These are phyloP conservation scores for Drosophila asahinai DNA, from an alignment of 1,140 invertebrate genomes.

Conservation along the genomic window DNA sequence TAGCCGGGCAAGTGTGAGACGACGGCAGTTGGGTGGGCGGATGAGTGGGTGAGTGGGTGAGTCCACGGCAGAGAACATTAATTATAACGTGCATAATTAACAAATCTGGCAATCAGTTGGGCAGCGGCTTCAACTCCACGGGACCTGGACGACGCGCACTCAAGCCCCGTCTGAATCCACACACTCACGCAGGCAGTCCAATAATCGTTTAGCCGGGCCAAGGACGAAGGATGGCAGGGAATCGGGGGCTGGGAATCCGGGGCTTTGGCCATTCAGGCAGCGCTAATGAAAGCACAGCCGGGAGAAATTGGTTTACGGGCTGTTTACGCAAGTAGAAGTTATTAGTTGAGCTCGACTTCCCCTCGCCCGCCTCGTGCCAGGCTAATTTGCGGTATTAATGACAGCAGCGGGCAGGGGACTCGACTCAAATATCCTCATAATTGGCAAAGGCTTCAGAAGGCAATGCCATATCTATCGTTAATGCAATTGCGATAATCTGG, in stretches of 20 bases:
- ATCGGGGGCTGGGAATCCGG: not conserved
- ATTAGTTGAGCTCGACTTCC: constrained; percentile 54
- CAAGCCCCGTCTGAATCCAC: constrained; percentile 7
- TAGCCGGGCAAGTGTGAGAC: constrained; percentile 37
- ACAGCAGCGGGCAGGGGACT: constrained; percentile 32
- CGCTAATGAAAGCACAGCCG: constrained; percentile 73
- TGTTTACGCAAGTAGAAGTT: constrained; percentile 78
- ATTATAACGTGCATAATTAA: constrained; percentile 80
- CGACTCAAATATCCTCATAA: constrained; percentile 62
- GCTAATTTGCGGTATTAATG: constrained; percentile 78
- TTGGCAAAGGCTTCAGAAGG: constrained; percentile 52
- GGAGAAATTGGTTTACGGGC: constrained; percentile 56
- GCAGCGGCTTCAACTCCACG: constrained; percentile 46
- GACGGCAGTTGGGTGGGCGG: not conserved
- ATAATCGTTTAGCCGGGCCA: constrained; percentile 56
- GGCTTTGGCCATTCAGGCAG: constrained; percentile 57
- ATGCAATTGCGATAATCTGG: constrained; percentile 30
- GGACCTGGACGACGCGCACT: constrained; percentile 1
- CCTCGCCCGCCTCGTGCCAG: constrained; percentile 8
- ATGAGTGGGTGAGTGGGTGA: not conserved
- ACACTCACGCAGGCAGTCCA: constrained; percentile 19
- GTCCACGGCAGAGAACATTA: constrained; percentile 52
- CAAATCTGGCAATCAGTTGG: constrained; percentile 68
- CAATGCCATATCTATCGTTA: constrained; percentile 34
- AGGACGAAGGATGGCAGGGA: constrained; percentile 4